Conservation (phyloP, 1,140 invertebrate species). For the Bombus waltoni region DNA sequence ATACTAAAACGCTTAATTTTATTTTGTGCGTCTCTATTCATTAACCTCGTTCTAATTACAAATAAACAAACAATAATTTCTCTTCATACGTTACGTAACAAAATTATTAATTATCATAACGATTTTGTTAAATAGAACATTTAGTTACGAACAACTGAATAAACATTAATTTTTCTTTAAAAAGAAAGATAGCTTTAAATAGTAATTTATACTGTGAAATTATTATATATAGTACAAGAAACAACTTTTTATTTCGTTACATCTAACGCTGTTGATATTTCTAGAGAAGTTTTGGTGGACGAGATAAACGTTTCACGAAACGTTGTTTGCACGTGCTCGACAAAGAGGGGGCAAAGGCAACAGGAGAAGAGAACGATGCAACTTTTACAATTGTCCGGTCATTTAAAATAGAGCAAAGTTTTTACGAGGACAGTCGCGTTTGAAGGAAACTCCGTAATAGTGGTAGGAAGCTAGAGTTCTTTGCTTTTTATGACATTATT, state of each 20-base stretch:
- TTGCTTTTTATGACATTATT: conserved; percentile 53
- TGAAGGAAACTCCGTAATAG: conserved; percentile 17
- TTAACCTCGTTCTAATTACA: too few relatives aligned
- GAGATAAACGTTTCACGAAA: not conserved
- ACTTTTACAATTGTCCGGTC: conserved; percentile 65
- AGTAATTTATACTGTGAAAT: too few relatives aligned
- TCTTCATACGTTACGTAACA: too few relatives aligned
- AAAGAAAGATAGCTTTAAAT: too few relatives aligned
- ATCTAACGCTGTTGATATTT: not conserved
- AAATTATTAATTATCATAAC: too few relatives aligned
- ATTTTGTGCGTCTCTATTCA: too few relatives aligned
- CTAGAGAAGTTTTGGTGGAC: not conserved
- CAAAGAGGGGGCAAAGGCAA: too few relatives aligned
- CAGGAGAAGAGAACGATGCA: not conserved
- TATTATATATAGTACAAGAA: not conserved
- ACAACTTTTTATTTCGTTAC: not conserved
- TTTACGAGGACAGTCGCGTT: conserved; percentile 54
- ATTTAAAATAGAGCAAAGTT: conserved; percentile 75
- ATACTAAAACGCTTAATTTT: too few relatives aligned
- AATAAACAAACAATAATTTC: too few relatives aligned
- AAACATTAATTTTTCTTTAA: too few relatives aligned
- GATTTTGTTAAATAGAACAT: too few relatives aligned
- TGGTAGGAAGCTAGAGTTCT: conserved; percentile 22
- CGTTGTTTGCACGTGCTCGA: not conserved
- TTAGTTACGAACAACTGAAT: too few relatives aligned